phyloP scores from a whole-genome alignment of 1,140 invertebrate genomes.

The Steinernema feltiae region DNA sequence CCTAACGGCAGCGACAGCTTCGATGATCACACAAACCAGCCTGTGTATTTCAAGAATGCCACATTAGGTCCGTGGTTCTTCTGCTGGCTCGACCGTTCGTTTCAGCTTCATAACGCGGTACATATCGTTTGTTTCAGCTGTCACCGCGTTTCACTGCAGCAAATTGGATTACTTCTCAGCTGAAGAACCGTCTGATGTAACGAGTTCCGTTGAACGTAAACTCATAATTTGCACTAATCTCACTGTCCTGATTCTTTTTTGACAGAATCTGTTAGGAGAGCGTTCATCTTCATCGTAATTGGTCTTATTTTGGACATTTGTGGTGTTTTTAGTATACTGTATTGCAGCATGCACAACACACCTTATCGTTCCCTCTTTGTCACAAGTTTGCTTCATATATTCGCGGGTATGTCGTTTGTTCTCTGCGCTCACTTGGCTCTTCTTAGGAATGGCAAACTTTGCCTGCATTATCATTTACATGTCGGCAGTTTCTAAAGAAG shows the following conservation, averaged over 20 bases:
- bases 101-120: conserved; percentile 12
- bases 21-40: conserved; percentile 28
- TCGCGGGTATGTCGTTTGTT: conserved; percentile 41
- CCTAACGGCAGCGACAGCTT: conserved; percentile 41
- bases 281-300: conserved; percentile 46
- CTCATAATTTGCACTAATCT: not conserved
- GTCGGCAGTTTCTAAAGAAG: conserved; percentile 55
- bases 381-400: conserved; percentile 47
- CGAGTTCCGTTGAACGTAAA: conserved; percentile 52
- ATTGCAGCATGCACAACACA: conserved; percentile 41
- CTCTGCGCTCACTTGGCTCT: not conserved
- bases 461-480: conserved; percentile 55
- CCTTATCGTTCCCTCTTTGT: conserved; percentile 49
- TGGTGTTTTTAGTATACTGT: conserved; percentile 37
- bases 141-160: conserved; percentile 50
- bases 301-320: conserved; percentile 44
- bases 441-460: conserved; percentile 53
- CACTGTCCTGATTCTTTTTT: no score
- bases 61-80: conserved; percentile 55
- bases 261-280: conserved; percentile 50
- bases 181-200: conserved; percentile 51
- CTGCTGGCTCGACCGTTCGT: conserved; percentile 56
- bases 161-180: conserved; percentile 40
- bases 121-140: conserved; percentile 37
- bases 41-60: conserved; percentile 48